Percentiles rank a stretch among this genome's conserved stretches.
These are phyloP conservation scores for Pecten maximus DNA, from an alignment of 2,888 invertebrate genomes.

Conservation along the genomic window DNA sequence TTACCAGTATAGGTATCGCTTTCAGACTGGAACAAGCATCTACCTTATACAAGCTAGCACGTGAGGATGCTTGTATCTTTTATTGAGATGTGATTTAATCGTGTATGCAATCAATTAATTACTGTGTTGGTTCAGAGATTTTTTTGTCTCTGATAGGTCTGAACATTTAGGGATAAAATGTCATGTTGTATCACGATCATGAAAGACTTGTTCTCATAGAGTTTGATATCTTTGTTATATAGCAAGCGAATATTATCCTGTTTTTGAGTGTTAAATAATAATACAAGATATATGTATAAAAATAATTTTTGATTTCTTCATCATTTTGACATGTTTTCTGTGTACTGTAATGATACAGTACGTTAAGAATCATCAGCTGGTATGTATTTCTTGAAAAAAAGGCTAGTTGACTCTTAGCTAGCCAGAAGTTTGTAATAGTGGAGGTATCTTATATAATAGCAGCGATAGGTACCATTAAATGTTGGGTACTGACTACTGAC, in stretches of 20 bases:
- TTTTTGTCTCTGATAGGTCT: background rate
- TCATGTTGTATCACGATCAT: background rate
- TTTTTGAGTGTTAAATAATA: background rate
- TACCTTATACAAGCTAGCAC: too few relatives aligned
- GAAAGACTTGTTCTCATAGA: background rate
- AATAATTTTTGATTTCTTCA: background rate
- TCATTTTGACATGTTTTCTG: background rate
- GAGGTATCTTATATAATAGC: too few relatives aligned
- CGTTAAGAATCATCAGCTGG: background rate
- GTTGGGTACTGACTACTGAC: too few relatives aligned
- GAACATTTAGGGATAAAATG: background rate
- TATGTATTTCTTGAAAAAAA: too few relatives aligned
- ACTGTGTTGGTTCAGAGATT: background rate
- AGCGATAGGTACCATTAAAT: too few relatives aligned
- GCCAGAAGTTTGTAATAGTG: too few relatives aligned
- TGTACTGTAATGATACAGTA: background rate
- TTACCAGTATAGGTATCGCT: too few relatives aligned
- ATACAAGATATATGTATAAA: background rate
- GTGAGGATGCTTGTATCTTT: background rate
- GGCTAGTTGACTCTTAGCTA: too few relatives aligned
- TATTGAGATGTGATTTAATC: background rate
- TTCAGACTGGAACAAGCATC: too few relatives aligned
- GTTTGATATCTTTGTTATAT: background rate
- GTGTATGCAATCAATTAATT: constrained; percentile 13
- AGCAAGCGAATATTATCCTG: background rate